Percentiles rank a stretch among this genome's conserved stretches.
phyloP scores from a whole-genome alignment of 2,113 vertebrate species.

The Sturnira hondurensis region DNA sequence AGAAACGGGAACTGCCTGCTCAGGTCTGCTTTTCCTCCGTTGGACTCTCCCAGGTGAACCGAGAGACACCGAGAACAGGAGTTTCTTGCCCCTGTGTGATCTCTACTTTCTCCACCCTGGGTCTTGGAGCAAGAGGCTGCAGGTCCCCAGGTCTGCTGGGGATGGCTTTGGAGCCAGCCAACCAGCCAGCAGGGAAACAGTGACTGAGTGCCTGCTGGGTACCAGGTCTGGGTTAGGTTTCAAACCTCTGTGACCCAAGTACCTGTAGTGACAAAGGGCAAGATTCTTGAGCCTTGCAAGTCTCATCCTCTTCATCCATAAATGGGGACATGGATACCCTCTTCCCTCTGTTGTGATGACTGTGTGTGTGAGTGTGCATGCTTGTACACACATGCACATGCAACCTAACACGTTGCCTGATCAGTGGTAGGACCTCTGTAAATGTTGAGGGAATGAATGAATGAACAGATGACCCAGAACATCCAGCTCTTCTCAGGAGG shows the following conservation, averaged over 20 bases:
- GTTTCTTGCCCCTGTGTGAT: neutral
- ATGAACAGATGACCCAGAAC: neutral
- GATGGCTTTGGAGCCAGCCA: neutral
- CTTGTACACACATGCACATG: neutral
- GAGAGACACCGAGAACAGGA: neutral
- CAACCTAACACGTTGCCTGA: neutral
- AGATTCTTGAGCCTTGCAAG: neutral
- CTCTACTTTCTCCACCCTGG: neutral
- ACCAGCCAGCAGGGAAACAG: neutral
- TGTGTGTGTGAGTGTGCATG: neutral
- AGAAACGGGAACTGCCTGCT: neutral
- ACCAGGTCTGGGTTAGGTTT: neutral
- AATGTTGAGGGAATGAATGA: neutral
- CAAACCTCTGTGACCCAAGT: neutral
- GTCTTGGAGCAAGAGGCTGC: neutral
- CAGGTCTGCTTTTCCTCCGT: neutral
- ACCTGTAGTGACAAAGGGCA: neutral
- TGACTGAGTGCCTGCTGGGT: neutral
- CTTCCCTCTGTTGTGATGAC: neutral
- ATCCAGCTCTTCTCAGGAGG: neutral
- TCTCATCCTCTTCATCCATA: neutral
- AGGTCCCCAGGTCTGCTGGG: neutral
- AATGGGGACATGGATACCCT: neutral
- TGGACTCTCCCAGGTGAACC: neutral
- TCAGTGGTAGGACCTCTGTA: neutral